Evolutionary conservation across 1,140 invertebrate species (phyloP).

Genomic region (Lepidurus arcticus): DNA sequence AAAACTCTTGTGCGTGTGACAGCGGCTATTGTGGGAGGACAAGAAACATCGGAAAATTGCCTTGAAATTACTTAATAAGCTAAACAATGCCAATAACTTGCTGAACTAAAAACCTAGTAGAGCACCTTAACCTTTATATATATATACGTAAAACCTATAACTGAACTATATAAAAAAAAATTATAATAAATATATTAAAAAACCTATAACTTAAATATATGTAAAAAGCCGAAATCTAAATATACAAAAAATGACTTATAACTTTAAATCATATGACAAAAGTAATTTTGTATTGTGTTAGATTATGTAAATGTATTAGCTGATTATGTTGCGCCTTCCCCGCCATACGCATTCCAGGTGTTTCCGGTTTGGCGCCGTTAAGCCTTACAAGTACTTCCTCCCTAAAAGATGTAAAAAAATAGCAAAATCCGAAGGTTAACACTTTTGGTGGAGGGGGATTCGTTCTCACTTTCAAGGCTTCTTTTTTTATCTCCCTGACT

Average conservation of each 20-base stretch:
- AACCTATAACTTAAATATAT: too few relatives aligned
- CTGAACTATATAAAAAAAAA: too few relatives aligned
- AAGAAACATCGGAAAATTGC: background rate
- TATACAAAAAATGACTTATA: too few relatives aligned
- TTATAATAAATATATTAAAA: too few relatives aligned
- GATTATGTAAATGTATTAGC: background rate
- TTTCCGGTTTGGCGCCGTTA: background rate
- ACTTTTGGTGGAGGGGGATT: background rate
- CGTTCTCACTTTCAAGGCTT: background rate
- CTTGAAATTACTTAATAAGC: background rate
- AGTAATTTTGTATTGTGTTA: too few relatives aligned
- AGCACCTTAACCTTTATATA: too few relatives aligned
- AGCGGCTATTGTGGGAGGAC: conserved; percentile 77
- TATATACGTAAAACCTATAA: too few relatives aligned
- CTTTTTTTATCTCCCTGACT: background rate
- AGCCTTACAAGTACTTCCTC: background rate
- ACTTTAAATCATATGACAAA: too few relatives aligned
- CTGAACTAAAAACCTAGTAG: too few relatives aligned
- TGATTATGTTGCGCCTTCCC: background rate
- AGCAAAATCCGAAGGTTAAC: background rate
- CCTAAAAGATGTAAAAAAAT: background rate
- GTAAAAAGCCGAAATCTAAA: too few relatives aligned
- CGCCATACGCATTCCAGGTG: background rate
- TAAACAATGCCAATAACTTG: background rate
- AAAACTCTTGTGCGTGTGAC: conserved; percentile 92